Evolutionary conservation across 1,140 invertebrate genomes (phyloP).

Genomic region (Papilio xuthus): DNA sequence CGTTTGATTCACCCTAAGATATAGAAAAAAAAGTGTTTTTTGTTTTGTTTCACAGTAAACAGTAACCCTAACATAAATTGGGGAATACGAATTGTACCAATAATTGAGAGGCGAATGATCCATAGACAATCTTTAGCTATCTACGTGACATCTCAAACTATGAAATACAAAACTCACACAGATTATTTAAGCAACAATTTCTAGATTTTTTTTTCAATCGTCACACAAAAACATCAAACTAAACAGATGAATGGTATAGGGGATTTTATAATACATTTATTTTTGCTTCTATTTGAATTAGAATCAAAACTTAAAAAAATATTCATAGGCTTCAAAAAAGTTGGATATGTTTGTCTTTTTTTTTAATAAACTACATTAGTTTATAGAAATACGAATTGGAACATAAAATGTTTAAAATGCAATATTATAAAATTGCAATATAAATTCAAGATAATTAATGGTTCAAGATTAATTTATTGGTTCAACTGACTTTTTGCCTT

Average conservation of each 20-base stretch:
- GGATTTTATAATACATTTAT: background rate
- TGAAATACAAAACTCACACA: background rate
- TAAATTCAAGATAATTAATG: too few species aligned
- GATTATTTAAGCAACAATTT: background rate
- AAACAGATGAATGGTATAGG: background rate
- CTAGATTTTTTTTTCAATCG: background rate
- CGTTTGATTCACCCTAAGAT: conserved; percentile 84
- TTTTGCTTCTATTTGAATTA: background rate
- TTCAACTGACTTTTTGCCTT: too few species aligned
- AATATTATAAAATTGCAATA: too few species aligned
- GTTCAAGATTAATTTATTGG: too few species aligned
- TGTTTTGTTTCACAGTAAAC: conserved; percentile 17
- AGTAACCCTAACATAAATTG: background rate
- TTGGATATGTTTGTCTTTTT: background rate
- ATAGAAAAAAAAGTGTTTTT: conserved; percentile 57
- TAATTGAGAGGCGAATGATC: background rate
- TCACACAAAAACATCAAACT: background rate
- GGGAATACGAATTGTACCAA: background rate
- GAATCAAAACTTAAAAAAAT: background rate
- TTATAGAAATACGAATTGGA: too few species aligned
- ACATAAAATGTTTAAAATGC: too few species aligned
- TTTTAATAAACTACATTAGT: background rate
- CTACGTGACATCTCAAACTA: conserved; percentile 6
- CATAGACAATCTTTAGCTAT: background rate
- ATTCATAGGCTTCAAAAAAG: too few species aligned